Conservation (phyloP, 2,113 vertebrate genomes). For the Cephalopterus ornatus region DNA sequence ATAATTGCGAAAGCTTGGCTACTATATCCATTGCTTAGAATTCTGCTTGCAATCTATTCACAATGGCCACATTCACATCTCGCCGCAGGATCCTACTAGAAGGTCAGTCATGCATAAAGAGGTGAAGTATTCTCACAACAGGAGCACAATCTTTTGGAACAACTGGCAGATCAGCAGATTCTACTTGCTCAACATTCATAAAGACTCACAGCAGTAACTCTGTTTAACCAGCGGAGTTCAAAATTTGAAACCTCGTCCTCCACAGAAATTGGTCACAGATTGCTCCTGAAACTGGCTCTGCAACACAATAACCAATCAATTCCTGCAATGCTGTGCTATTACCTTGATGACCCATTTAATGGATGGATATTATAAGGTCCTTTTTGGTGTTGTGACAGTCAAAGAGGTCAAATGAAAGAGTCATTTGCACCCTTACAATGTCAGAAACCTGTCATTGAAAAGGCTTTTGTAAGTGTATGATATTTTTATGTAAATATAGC, state of each 20-base stretch:
- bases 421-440: neutral
- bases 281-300: neutral
- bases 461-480: neutral
- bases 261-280: neutral
- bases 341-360: conserved; percentile 6
- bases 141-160: conserved; percentile 10
- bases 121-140: neutral
- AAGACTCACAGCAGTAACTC: conserved; percentile 43
- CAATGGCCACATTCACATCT: neutral
- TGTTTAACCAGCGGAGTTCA: conserved; percentile 26
- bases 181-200: conserved; percentile 11
- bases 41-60: neutral
- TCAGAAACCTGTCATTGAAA: neutral
- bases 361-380: neutral
- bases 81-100: neutral
- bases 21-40: neutral
- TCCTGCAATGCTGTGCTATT: neutral
- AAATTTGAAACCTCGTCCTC: conserved; percentile 16
- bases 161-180: conserved; percentile 32
- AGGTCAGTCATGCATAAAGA: conserved; percentile 15
- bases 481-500: neutral
- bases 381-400: neutral
- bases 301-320: conserved; percentile 28
- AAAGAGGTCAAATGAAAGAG: neutral
- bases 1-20: neutral